phyloP scores from a whole-genome alignment of 1,140 invertebrate genomes.

The Cherax quadricarinatus region DNA sequence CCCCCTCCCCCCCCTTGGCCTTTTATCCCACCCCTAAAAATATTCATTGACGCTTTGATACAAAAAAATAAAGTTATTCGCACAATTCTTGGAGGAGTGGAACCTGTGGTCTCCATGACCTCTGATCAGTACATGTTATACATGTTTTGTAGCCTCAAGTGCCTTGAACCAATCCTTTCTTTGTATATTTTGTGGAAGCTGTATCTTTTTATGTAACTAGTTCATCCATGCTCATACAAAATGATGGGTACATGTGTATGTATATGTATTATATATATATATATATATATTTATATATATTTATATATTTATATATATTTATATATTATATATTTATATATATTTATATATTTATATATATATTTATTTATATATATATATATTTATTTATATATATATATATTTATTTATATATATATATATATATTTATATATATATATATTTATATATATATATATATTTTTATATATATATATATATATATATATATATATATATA shows the following conservation, averaged over 20 bases:
- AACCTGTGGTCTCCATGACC: background rate
- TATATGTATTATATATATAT: background rate
- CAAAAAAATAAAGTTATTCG: slow-evolving; percentile 1
- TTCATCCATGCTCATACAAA: slow-evolving; percentile 3
- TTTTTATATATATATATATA: too few species aligned
- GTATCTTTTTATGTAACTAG: slow-evolving; percentile 8
- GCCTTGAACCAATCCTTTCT: slow-evolving; percentile 6
- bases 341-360: too few species aligned
- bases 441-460: too few species aligned
- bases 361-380: background rate
- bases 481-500: background rate
- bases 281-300: background rate
- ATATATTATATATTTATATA: background rate
- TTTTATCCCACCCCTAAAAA: background rate
- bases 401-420: background rate
- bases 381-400: background rate
- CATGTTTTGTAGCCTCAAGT: background rate
- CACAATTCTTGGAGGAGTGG: slow-evolving; percentile 28
- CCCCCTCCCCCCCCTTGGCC: too few species aligned
- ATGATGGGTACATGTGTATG: background rate
- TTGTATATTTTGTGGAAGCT: slow-evolving; percentile 5
- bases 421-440: background rate
- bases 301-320: too few species aligned
- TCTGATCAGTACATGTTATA: background rate
- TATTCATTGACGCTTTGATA: slow-evolving; percentile 12